Evolutionary conservation across 2,888 invertebrate species (phyloP), one percentile per base, ranked within the genome.

Genomic region (Caenorhabditis doughertyi): DNA sequence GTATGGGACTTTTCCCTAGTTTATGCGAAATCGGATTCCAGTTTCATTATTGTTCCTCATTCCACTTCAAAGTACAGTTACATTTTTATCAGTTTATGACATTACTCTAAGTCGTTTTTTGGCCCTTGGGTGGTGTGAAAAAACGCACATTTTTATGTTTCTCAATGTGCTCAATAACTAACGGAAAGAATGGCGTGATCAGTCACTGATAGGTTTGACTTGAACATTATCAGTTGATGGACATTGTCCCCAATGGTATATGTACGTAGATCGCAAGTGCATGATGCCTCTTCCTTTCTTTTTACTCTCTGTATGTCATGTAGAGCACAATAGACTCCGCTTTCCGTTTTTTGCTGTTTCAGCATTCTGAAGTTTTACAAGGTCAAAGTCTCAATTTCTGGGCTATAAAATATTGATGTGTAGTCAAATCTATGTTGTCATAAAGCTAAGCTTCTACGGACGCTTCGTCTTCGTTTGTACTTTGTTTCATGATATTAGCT

Each of bases 161-260:
- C 51, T 21, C 27, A 23, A 42, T 16, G 49, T 23, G 27, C 58
- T 55, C 39, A 29, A 29, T n/a, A 16, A 42, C n/a, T 23, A 47
- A 51, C 29, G 13, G 21, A 16, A 32, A n/a, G 51, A 29, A 68
- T 80, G 79, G 79, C 79, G 79, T 80, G 79, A 79, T 79, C 79
- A 79, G 9, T 64, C 56, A 64, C 39, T 71, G 70, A 80, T 80
- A 72, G 58, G 21, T 29, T 25, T 27, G 65, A 42, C 27, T 49
- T 58, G 65, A 27, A 55, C 32, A 32, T 79, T 79, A 79, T 79
- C 79, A 79, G 72, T 72, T 0, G 18, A n/a, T 80, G 79, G 65
- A 80, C 79, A 80, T 80, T 80, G 79, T 67, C 79, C 79, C 72
- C 72, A 47, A 8, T 47, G 47, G 49, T 76, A 76, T 74, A 76